Conservation (phyloP, 2,888 invertebrate genomes). For the Boloria selene region DNA sequence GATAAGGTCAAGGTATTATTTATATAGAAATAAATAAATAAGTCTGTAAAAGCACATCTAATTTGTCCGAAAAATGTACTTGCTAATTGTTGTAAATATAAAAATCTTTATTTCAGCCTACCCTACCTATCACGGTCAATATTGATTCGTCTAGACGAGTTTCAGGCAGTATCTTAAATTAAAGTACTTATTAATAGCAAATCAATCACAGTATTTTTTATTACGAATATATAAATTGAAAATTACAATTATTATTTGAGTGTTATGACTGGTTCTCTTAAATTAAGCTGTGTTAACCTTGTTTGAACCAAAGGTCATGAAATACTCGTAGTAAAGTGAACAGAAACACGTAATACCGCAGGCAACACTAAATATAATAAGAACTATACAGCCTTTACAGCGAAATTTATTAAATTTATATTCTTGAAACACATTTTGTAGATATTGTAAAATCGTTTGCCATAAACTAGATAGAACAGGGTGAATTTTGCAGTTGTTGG, state of each 20-base stretch:
- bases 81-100: constrained; percentile 1
- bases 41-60: not conserved
- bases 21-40: no score
- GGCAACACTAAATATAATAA: no score
- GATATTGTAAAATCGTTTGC: constrained; percentile 34
- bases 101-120: constrained; percentile 3
- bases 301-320: no score
- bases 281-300: no score
- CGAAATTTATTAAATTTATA: constrained; percentile 9
- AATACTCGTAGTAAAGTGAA: no score
- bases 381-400: not conserved
- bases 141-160: constrained; percentile 19
- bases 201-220: no score
- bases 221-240: no score
- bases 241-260: no score
- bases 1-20: no score
- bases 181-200: no score
- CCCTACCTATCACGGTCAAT: constrained; percentile 12
- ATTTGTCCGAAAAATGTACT: not conserved
- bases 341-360: no score
- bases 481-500: constrained; percentile 46
- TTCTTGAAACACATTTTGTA: constrained; percentile 20
- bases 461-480: constrained; percentile 39
- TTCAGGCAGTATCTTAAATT: constrained; percentile 2
- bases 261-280: no score